Base-by-base conservation (phyloP, 1,140 invertebrate genomes). In the Ips nitidus region DNA sequence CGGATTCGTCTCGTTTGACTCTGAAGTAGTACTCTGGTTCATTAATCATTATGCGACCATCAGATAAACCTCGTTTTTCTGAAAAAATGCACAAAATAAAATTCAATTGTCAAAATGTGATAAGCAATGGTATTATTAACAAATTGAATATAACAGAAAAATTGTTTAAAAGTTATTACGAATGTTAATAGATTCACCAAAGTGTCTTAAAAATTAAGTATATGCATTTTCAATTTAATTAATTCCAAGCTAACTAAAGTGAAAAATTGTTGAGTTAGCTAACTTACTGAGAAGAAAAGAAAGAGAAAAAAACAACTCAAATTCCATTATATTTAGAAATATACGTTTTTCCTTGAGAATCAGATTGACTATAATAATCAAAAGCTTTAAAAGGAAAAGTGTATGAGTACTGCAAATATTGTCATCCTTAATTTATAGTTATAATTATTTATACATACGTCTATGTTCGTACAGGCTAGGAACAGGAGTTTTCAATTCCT, bases 1-100 rank as follows among this genome's bases (percentile, higher is more conserved):
- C 7, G 43, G 37, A 8, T 8, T 64, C 38, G 39, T 52, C 50
- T 22, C 50, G 39, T 52, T 64, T 64, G 3, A 64, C 39, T 41
- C 61, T 39, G 41, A 52, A 40, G 22, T 40, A 64, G 45, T 64
- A 64, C 37, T 41, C 53, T 1, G 61, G 47, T 53, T 64, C 52
- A n/a, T 39, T 3, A n/a, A 53, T 36, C 42, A 5, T 38, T 53
- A 53, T 2, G 4, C 38, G 40, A 52, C 3, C 53, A 2, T 39
- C 38, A 3, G 50, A 40, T 3, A n/a, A 64, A 52, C 50, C 38
- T n/a, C 61, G 38, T 64, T 36, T 61, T 36, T 39, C 61, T 64
- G 47, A 61, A 57, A 61, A 55, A 55, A 55, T 55, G 37, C 37
- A 61, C 2, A 37, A 43, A 4, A 45, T 61, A 45, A 47, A 61